phyloP scores from a whole-genome alignment of 2,113 vertebrate genomes.

The Aspiorhynchus laticeps region DNA sequence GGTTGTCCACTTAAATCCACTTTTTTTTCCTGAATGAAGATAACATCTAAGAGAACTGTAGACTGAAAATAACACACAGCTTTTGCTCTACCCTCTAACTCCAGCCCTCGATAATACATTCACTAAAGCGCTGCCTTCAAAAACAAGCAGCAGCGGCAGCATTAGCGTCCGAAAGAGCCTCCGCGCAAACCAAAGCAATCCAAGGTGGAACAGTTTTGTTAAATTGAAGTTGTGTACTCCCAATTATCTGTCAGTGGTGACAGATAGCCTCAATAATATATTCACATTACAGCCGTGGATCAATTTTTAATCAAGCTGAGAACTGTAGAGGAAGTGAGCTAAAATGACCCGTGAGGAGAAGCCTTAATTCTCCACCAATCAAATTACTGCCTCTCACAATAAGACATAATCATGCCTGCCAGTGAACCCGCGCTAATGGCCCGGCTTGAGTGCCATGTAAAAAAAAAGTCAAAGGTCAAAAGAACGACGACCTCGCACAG shows the following conservation, averaged over 20 bases:
- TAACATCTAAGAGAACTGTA: neutral
- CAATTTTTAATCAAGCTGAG: constrained; percentile 99
- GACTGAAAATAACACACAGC: neutral
- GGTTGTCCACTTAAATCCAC: neutral
- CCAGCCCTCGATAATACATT: neutral
- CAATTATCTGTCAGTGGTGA: constrained; percentile 98
- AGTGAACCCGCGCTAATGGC: constrained; percentile 87
- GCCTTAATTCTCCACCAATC: constrained; percentile 98
- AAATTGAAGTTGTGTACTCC: constrained; percentile 97
- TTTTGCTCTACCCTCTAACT: neutral
- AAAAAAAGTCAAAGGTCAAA: constrained; percentile 77
- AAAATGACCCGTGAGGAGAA: constrained; percentile 96
- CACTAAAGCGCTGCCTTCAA: neutral
- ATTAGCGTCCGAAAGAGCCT: constrained; percentile 55
- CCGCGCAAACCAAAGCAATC: constrained; percentile 83
- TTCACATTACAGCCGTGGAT: constrained; percentile 98
- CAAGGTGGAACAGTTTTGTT: constrained; percentile 91
- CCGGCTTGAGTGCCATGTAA: constrained; percentile 83
- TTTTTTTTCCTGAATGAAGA: neutral
- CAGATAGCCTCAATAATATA: constrained; percentile 99
- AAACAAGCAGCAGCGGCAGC: constrained; percentile 16
- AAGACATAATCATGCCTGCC: constrained; percentile 90
- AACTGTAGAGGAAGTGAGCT: constrained; percentile 99
- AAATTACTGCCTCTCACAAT: constrained; percentile 94
- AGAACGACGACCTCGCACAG: constrained; percentile 84